These are phyloP conservation scores for Peromyscus californicus DNA, from an alignment of 2,113 vertebrate species.

Conservation along the genomic window DNA sequence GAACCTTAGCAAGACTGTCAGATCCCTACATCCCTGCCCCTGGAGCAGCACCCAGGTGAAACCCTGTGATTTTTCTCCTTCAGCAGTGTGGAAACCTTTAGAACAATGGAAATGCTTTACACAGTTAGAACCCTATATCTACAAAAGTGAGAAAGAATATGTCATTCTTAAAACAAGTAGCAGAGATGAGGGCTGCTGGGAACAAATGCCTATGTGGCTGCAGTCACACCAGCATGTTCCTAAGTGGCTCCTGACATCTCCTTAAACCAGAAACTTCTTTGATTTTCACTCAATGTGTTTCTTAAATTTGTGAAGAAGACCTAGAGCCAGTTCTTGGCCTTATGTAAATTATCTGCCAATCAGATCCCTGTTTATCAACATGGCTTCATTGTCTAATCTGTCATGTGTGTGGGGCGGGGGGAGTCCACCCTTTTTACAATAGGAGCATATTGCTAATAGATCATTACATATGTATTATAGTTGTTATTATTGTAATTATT, in stretches of 20 bases:
- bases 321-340: not conserved
- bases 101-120: not conserved
- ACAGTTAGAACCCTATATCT: not conserved
- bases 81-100: not conserved
- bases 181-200: not conserved
- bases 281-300: not conserved
- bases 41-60: not conserved
- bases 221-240: not conserved
- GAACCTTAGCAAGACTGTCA: not conserved
- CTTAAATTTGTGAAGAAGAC: not conserved
- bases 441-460: not conserved
- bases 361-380: not conserved
- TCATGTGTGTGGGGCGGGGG: not conserved
- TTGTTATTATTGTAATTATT: not conserved
- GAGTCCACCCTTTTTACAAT: not conserved
- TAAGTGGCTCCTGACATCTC: not conserved
- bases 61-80: not conserved
- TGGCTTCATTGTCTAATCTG: not conserved
- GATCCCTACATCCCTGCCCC: not conserved
- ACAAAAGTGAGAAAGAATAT: not conserved
- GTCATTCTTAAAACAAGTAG: not conserved
- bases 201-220: not conserved
- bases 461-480: not conserved
- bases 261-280: not conserved
- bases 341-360: not conserved